Base-by-base conservation (phyloP, 1,140 invertebrate species). In the Cherax quadricarinatus region DNA sequence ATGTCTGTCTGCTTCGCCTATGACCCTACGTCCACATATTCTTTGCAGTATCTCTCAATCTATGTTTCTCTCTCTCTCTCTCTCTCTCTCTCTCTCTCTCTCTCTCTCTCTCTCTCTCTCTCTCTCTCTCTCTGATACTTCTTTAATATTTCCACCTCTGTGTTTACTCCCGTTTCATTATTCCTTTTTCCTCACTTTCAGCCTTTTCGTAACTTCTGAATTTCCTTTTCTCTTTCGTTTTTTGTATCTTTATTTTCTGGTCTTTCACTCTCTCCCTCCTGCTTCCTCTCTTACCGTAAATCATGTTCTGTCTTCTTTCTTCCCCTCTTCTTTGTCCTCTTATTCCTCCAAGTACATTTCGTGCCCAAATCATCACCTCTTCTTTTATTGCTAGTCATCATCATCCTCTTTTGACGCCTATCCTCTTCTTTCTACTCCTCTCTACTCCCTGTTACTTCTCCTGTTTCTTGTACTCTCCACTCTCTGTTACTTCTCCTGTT, bases 61-160 rank as follows among this genome's bases (percentile, higher is more conserved):
- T 57, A 4, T 75, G 21, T 75, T 16, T 75, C 73, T 75, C 73
- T 75, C 73, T 75, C 73, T 51, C 80, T 82, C 80, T 82, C 41
- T 18, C 80, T 82, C 80, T 82, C 9, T 82, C 48, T 51, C 80
- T 51, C 41, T 51, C 41, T 51, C 80, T 81, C 80, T 51, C 80
- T 51, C 80, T 82, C 80, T 41, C 30, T 41, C 78, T 80, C 80
- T 57, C 53, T 57, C 53, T 57, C 53, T 57, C 53, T 57, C 53
- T 57, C 53, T 57, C 53, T 57, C 53, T 57, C 53, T 57, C 53
- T 57, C 53, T 57, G 53, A 9, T 14, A 9, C 3, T 57, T 14
- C 12, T 14, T 57, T 14, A 9, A 7, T 57, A 7, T 57, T 14
- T 57, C 53, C 12, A 7, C 12, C 53, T 57, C 53, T 3, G 7